A percentile compares a stretch with the other conserved stretches of the same genome.
phyloP scores from a whole-genome alignment of 2,113 vertebrate species.

The Myiagra hebetior region DNA sequence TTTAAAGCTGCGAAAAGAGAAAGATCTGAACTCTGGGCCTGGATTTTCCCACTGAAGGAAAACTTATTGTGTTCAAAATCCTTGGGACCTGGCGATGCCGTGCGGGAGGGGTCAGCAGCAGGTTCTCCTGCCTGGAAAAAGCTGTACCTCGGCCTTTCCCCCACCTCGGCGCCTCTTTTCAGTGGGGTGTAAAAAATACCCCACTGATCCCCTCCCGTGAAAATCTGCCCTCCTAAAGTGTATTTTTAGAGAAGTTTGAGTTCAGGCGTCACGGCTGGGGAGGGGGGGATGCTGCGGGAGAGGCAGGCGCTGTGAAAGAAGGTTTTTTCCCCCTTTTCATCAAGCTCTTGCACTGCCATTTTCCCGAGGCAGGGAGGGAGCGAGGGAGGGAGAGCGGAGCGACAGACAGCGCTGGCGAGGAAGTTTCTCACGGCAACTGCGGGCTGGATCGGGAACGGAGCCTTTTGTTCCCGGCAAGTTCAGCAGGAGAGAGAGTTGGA shows the following conservation, averaged over 20 bases:
- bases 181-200: neutral
- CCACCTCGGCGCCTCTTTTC: neutral
- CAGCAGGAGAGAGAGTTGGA: conserved; percentile 52
- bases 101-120: neutral
- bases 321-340: conserved; percentile 7
- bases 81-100: neutral
- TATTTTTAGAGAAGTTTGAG: conserved; percentile 30
- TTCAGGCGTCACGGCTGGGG: neutral
- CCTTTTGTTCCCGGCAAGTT: conserved; percentile 66
- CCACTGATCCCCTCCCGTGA: neutral
- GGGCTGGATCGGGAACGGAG: conserved; percentile 76
- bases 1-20: neutral
- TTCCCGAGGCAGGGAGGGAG: conserved; percentile 63
- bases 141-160: neutral
- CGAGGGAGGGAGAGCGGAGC: conserved; percentile 32
- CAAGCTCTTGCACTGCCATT: conserved; percentile 67
- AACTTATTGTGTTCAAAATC: neutral
- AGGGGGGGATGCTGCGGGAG: neutral
- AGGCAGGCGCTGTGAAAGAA: neutral
- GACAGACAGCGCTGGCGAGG: conserved; percentile 16
- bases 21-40: conserved; percentile 16
- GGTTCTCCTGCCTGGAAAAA: neutral
- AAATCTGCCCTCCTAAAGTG: neutral
- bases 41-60: conserved; percentile 19
- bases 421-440: conserved; percentile 71